Percentiles rank a stretch among this genome's conserved stretches.
phyloP scores from a whole-genome alignment of 2,888 invertebrate genomes.

The Cylloceria caligata region DNA sequence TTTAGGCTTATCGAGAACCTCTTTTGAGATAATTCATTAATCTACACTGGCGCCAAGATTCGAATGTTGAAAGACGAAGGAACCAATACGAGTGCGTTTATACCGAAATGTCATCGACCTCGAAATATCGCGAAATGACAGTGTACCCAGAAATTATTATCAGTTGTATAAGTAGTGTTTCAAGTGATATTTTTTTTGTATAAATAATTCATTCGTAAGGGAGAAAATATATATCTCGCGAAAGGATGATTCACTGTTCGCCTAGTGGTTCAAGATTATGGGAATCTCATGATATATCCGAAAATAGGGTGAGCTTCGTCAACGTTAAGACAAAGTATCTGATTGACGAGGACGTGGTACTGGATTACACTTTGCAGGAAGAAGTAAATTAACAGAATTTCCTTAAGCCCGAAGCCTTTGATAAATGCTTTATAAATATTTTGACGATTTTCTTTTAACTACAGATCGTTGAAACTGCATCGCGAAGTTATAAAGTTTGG shows the following conservation, averaged over 20 bases:
- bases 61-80: background rate
- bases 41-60: slow-evolving; percentile 19
- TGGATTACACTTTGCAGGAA: slow-evolving; percentile 65
- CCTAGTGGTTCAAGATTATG: slow-evolving; percentile 53
- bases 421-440: background rate
- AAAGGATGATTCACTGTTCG: slow-evolving; percentile 65
- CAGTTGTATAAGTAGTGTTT: background rate
- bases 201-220: slow-evolving; percentile 2
- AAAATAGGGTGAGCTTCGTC: slow-evolving; percentile 60
- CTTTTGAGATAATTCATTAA: background rate
- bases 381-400: slow-evolving; percentile 53
- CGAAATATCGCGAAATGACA: slow-evolving; percentile 1
- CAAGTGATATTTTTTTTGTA: background rate
- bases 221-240: background rate
- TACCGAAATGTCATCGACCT: slow-evolving; percentile 13
- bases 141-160: background rate
- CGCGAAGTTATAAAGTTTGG: background rate
- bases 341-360: slow-evolving; percentile 62
- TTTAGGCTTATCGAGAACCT: no score
- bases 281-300: slow-evolving; percentile 55
- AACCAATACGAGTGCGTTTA: background rate
- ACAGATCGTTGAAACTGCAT: background rate
- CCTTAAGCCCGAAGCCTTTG: background rate
- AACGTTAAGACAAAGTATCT: slow-evolving; percentile 64
- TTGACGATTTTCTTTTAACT: background rate